Percentiles rank a stretch among this genome's conserved stretches.
These are phyloP conservation scores for Lasioglossum leucozonium DNA, from an alignment of 2,888 invertebrate species.

Conservation along the genomic window DNA sequence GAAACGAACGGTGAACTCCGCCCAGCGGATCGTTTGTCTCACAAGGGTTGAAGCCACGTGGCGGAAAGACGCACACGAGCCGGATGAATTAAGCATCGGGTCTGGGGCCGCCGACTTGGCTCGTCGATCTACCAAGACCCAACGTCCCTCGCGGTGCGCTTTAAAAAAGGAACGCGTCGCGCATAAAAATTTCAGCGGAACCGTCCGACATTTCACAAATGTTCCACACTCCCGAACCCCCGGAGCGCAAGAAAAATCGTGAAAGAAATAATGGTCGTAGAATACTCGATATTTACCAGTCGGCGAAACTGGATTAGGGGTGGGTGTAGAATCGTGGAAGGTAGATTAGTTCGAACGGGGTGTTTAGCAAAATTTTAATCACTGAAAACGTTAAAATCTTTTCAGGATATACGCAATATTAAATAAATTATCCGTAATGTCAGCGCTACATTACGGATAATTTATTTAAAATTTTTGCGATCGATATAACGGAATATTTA, in stretches of 20 bases:
- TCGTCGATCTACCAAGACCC: slow-evolving; percentile 22
- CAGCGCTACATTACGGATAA: no score
- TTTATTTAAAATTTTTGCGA: no score
- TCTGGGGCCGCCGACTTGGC: slow-evolving; percentile 15
- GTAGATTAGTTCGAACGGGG: no score
- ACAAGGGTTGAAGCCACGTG: slow-evolving; percentile 82
- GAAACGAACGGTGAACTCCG: slow-evolving; percentile 78
- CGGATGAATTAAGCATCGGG: slow-evolving; percentile 37
- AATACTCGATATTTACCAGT: not conserved
- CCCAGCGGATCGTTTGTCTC: slow-evolving; percentile 81
- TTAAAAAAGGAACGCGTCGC: not conserved
- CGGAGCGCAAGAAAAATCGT: not conserved
- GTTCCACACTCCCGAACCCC: not conserved
- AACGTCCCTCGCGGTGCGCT: not conserved
- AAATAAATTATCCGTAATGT: no score
- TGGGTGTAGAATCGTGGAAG: no score
- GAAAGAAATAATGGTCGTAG: not conserved
- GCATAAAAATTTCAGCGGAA: not conserved
- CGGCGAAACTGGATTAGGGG: no score
- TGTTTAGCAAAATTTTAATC: no score
- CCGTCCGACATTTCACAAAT: no score
- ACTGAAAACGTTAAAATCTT: no score
- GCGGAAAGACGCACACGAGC: slow-evolving; percentile 60
- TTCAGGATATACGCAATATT: no score
- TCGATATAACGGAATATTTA: no score